Evolutionary conservation across 1,140 invertebrate genomes (phyloP), one percentile per base, ranked within the genome.

Genomic region (Philopotamus ludificatus): DNA sequence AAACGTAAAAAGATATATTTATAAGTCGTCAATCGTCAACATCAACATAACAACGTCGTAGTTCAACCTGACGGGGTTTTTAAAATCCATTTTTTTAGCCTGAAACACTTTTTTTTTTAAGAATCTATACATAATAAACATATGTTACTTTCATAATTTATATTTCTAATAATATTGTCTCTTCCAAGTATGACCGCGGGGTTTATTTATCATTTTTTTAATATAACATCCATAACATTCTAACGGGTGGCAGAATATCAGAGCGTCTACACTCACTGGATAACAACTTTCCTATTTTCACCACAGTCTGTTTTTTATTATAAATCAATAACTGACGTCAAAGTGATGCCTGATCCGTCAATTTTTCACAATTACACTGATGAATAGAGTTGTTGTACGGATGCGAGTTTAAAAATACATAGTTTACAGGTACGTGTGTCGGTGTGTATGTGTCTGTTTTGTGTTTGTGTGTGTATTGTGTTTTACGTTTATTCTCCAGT

Each of bases 61-160:
- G 55, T 68, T 65, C 61, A 62, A 65, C 58, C 58, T 63, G 62
- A 68, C 65, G 63, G 63, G 62, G 61, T 65, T 68, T 67, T 57
- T 57, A 64, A 59, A 60, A 68, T 65, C 57, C 62, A 65, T 65
- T 68, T 64, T 63, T 68, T 69, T 66, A 69, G 67, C 67, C 67
- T 66, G 63, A 69, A 68, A 69, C 67, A 69, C 67, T 69, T 69
- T 63, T n/a, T n/a, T n/a, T 68, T 68, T 69, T 69, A 69, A 63
- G 67, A 69, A 61, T 69, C 67, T 69, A 69, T 69, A 69, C 64
- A n/a, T n/a, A 69, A 69, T 69, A 69, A 69, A 69, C 67, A 69
- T 69, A 69, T 69, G 67, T 69, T 69, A 69, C 64, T 69, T 65
- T 69, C 50, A 69, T 66, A 69, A 69, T 69, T 47, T 63, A 69